Conservation (phyloP, 2,113 vertebrate species). For the Sturnus vulgaris region DNA sequence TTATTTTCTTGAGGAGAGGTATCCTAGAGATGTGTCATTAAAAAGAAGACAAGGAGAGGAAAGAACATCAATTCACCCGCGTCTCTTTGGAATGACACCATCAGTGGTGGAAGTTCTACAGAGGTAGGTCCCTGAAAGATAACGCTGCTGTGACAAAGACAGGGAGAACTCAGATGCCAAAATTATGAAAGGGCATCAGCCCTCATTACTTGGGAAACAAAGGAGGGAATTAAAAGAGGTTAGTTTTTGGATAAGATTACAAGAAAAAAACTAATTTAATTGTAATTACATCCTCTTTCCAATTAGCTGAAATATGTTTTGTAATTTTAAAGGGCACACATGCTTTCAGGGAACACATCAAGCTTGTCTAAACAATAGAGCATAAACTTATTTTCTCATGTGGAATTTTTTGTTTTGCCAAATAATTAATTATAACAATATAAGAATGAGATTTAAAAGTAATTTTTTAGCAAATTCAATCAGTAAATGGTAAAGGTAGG, state of each 20-base stretch:
- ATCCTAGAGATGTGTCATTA: background rate
- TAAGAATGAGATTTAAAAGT: background rate
- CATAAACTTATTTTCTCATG: background rate
- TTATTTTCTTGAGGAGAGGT: background rate
- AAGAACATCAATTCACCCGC: background rate
- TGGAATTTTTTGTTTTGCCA: background rate
- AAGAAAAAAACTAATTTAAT: conserved; percentile 4
- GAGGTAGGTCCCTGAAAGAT: background rate
- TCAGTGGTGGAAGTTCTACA: background rate
- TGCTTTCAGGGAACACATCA: background rate
- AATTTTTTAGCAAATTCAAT: background rate
- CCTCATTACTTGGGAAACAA: background rate
- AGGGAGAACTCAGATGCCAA: background rate
- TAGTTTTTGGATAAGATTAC: background rate
- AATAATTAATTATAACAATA: background rate
- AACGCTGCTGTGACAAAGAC: background rate
- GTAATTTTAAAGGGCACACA: background rate
- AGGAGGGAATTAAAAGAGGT: background rate
- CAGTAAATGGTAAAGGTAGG: background rate
- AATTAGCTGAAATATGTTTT: conserved; percentile 1
- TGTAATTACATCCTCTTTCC: conserved; percentile 23
- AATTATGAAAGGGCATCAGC: background rate
- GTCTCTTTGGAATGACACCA: background rate
- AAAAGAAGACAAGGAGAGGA: background rate
- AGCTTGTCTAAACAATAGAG: background rate